These are phyloP conservation scores for Drosophila mimetica DNA, from an alignment of 2,888 invertebrate species.

Conservation along the genomic window DNA sequence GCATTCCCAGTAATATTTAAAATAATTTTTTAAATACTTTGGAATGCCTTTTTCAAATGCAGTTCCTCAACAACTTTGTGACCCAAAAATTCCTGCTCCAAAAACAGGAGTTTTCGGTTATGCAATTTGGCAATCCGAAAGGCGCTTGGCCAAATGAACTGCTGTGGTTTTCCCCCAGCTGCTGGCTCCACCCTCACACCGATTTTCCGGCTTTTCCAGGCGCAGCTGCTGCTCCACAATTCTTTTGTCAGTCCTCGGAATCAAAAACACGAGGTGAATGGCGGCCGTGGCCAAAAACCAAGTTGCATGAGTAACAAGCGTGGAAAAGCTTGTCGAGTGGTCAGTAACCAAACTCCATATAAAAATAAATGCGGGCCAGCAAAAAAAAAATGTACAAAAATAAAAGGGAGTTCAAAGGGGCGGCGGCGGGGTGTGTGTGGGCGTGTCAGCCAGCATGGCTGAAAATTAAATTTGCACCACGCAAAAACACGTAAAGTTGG, in stretches of 20 bases:
- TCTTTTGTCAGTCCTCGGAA: slow-evolving; percentile 36
- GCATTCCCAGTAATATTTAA: too few relatives aligned
- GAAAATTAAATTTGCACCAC: slow-evolving; percentile 62
- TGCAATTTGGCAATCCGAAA: slow-evolving; percentile 72
- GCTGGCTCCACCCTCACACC: slow-evolving; percentile 14
- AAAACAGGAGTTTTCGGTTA: slow-evolving; percentile 42
- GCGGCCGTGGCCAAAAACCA: slow-evolving; percentile 41
- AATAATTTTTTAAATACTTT: not conserved
- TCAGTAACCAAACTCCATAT: slow-evolving; percentile 44
- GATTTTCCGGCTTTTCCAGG: slow-evolving; percentile 15
- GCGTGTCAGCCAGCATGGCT: slow-evolving; percentile 45
- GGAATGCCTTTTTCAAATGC: not conserved
- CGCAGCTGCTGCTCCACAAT: slow-evolving; percentile 24
- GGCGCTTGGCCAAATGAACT: slow-evolving; percentile 39
- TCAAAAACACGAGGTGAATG: slow-evolving; percentile 45
- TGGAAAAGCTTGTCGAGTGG: slow-evolving; percentile 44
- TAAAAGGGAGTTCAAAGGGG: slow-evolving; percentile 10
- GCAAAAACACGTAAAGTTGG: slow-evolving; percentile 30
- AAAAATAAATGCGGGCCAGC: slow-evolving; percentile 57
- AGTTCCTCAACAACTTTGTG: not conserved
- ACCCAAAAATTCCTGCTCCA: not conserved
- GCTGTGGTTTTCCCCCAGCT: slow-evolving; percentile 20
- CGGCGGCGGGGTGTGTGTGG: slow-evolving; percentile 19
- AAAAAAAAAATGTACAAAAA: not conserved
- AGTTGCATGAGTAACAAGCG: slow-evolving; percentile 75